Conservation (phyloP, 2,888 invertebrate genomes). For the Hyppa rectilinea region DNA sequence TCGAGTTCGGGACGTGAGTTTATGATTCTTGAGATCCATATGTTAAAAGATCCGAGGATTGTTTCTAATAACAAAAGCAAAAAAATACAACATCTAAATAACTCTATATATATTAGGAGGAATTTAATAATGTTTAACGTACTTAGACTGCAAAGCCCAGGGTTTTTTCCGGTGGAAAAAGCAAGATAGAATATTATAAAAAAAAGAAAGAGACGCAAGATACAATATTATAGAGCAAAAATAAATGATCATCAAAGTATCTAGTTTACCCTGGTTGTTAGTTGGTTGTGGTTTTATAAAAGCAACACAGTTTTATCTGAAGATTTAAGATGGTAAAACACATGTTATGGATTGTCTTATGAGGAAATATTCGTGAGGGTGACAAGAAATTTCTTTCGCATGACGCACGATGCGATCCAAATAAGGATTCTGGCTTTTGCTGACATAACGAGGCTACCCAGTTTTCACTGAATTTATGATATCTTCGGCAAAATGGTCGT, state of each 20-base stretch:
- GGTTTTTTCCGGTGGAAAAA: conserved; percentile 3
- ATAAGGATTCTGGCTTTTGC: conserved; percentile 43
- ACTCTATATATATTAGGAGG: conserved; percentile 12
- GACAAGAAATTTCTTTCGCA: conserved; percentile 23
- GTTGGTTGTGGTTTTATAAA: conserved; percentile 23
- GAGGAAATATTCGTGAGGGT: conserved; percentile 14
- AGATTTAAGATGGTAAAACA: conserved; percentile 6
- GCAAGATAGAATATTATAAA: neutral
- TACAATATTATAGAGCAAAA: neutral
- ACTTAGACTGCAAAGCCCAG: conserved; percentile 43
- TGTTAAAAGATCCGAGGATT: conserved; percentile 79
- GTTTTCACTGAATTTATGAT: conserved; percentile 51
- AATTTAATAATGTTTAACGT: conserved; percentile 31
- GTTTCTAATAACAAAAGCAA: conserved; percentile 38
- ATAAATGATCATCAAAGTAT: neutral
- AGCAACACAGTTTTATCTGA: conserved; percentile 24
- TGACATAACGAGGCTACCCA: conserved; percentile 52
- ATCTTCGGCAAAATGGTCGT: conserved; percentile 29
- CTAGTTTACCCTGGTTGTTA: conserved; percentile 24
- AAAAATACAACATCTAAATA: conserved; percentile 7
- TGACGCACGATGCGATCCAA: conserved; percentile 33
- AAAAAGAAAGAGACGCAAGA: too few species aligned
- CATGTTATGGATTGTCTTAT: conserved; percentile 14
- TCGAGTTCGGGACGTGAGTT: conserved; percentile 60
- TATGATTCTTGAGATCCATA: conserved; percentile 76